phyloP scores from a whole-genome alignment of 2,888 invertebrate species.

The Agrypnus murinus region DNA sequence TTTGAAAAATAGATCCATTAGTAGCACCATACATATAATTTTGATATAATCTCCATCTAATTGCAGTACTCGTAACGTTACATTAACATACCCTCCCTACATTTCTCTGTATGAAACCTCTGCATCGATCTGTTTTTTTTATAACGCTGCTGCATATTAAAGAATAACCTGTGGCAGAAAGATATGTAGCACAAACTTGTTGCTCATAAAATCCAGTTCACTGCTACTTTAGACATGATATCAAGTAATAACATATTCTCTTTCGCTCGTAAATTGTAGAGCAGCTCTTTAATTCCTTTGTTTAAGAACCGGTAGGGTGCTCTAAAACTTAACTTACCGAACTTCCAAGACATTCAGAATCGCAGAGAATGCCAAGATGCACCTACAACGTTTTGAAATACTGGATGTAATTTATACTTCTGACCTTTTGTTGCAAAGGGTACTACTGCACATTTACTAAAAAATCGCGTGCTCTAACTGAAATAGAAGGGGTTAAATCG shows the following conservation, averaged over 20 bases:
- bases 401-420: neutral
- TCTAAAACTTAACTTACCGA: neutral
- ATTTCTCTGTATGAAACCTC: no score
- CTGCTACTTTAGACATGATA: slow-evolving; percentile 5
- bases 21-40: no score
- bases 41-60: no score
- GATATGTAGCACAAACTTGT: neutral
- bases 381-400: slow-evolving; percentile 1
- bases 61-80: no score
- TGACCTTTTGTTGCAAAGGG: neutral
- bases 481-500: slow-evolving; percentile 25
- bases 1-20: no score
- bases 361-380: neutral
- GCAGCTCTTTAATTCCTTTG: neutral
- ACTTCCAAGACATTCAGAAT: neutral
- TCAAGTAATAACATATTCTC: neutral
- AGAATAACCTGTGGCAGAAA: no score
- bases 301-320: neutral
- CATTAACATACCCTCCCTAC: no score
- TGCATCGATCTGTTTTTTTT: neutral
- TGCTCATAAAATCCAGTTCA: neutral
- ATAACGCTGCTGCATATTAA: neutral
- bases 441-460: neutral
- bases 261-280: neutral
- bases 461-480: slow-evolving; percentile 11